Evolutionary conservation across 2,888 invertebrate genomes (phyloP).

Genomic region (Caenorhabditis japonica): DNA sequence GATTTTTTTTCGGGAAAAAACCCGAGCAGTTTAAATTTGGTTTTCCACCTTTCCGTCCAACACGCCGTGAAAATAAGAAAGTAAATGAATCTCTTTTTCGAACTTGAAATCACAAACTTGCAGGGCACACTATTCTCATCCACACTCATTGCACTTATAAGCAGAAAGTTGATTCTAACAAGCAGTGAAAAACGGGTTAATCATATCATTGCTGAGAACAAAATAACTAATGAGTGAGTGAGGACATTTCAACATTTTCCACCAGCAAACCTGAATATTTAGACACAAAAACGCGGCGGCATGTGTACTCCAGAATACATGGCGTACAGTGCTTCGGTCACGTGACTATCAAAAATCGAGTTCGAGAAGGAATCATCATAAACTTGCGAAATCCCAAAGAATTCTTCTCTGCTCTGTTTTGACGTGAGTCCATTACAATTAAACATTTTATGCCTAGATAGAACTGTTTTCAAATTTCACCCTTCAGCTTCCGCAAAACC

Average conservation of each 20-base stretch:
- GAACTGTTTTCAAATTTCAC: no score
- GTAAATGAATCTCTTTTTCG: no score
- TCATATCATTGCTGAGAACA: constrained; percentile 85
- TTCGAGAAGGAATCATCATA: constrained; percentile 89
- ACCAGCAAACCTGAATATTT: constrained; percentile 7
- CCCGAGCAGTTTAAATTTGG: no score
- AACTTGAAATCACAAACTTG: no score
- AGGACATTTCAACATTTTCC: not conserved
- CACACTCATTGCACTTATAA: constrained; percentile 96
- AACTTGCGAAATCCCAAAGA: constrained; percentile 63
- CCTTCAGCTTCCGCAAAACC: constrained; percentile 70
- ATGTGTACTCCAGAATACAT: constrained; percentile 97
- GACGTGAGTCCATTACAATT: constrained; percentile 43
- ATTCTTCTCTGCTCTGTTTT: constrained; percentile 65
- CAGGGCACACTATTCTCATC: constrained; percentile 99
- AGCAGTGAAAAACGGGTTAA: constrained; percentile 99
- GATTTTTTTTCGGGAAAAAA: no score
- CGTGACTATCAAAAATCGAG: constrained; percentile 48
- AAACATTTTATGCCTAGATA: no score
- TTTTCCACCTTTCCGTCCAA: no score
- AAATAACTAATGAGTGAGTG: constrained; percentile 60
- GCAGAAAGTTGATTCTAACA: constrained; percentile 96
- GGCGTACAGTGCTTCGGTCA: constrained; percentile 80
- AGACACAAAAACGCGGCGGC: constrained; percentile 94
- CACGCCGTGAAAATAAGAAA: no score